These are phyloP conservation scores for Eupithecia subfuscata DNA, from an alignment of 2,888 invertebrate species.

Conservation along the genomic window DNA sequence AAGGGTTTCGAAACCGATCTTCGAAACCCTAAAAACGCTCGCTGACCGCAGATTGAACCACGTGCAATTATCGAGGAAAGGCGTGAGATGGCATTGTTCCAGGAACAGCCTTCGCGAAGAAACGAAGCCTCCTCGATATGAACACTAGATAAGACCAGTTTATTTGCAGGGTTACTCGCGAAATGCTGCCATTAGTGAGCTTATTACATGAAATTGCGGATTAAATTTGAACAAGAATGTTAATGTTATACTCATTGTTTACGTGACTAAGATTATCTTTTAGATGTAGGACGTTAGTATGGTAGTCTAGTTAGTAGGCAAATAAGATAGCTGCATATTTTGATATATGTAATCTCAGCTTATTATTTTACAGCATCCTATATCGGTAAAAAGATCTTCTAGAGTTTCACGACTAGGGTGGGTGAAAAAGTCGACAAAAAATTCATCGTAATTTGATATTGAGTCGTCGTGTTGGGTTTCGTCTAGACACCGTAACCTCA, in stretches of 20 bases:
- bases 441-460: slow-evolving; percentile 68
- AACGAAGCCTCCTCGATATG: slow-evolving; percentile 56
- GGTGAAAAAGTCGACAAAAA: slow-evolving; percentile 64
- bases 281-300: slow-evolving; percentile 46
- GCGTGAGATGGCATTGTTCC: slow-evolving; percentile 61
- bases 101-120: slow-evolving; percentile 50
- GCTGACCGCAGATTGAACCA: slow-evolving; percentile 37
- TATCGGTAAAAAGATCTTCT: slow-evolving; percentile 70
- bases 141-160: slow-evolving; percentile 37
- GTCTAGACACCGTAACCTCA: slow-evolving; percentile 70
- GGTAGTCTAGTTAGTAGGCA: slow-evolving; percentile 39
- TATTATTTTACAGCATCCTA: slow-evolving; percentile 63
- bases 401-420: slow-evolving; percentile 72
- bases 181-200: slow-evolving; percentile 31
- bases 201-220: slow-evolving; percentile 31
- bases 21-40: no score
- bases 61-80: slow-evolving; percentile 45
- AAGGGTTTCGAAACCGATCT: no score
- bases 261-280: slow-evolving; percentile 34
- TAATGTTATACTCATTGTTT: slow-evolving; percentile 31
- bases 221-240: slow-evolving; percentile 28
- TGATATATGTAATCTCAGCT: slow-evolving; percentile 42
- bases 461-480: slow-evolving; percentile 69
- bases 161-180: slow-evolving; percentile 27
- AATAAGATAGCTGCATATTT: slow-evolving; percentile 44